Conservation (phyloP, 2,113 vertebrate species). For the Paramisgurnus dabryanus region DNA sequence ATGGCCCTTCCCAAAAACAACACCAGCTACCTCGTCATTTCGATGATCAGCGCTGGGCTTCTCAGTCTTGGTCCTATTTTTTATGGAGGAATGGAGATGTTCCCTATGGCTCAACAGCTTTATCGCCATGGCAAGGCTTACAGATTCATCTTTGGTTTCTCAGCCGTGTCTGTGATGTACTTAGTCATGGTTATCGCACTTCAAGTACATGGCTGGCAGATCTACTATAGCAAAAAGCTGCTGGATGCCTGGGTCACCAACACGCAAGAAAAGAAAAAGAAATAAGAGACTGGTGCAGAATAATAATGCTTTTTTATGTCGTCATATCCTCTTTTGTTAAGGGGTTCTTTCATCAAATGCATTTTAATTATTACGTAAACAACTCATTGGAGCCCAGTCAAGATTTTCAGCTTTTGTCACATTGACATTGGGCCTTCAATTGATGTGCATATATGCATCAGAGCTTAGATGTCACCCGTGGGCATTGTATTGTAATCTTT, state of each 20-base stretch:
- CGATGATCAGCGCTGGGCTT: constrained; percentile 94
- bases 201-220: constrained; percentile 95
- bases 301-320: background rate
- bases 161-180: constrained; percentile 91
- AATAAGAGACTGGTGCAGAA: constrained; percentile 68
- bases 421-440: background rate
- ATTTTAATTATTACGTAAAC: constrained; percentile 4
- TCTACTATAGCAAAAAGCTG: constrained; percentile 98
- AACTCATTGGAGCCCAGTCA: background rate
- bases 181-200: constrained; percentile 86
- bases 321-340: background rate
- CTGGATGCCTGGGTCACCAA: constrained; percentile 95
- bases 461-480: background rate
- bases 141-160: constrained; percentile 91
- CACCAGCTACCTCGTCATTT: constrained; percentile 95
- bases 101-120: constrained; percentile 93
- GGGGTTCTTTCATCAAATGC: background rate
- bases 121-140: constrained; percentile 94
- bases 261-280: constrained; percentile 97
- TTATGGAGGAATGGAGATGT: constrained; percentile 97
- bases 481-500: background rate
- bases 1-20: constrained; percentile 93
- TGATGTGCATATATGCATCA: background rate
- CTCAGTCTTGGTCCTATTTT: constrained; percentile 91
- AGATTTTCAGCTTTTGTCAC: background rate